These are phyloP conservation scores for Geodia barretti DNA, from an alignment of 37 sponge, comb jelly and placozoan species.

Conservation along the genomic window DNA sequence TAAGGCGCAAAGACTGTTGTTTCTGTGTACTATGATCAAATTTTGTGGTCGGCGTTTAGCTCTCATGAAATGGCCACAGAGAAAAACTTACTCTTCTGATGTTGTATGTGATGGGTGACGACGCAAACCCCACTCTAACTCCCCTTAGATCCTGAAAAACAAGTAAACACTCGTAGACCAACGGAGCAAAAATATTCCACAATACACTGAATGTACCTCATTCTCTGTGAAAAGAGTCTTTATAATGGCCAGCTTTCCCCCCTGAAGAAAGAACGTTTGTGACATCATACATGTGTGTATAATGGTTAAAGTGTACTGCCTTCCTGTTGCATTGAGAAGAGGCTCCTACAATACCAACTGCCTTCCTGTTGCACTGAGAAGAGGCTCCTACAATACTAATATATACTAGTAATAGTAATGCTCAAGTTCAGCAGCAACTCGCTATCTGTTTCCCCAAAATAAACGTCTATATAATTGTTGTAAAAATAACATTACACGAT, in stretches of 20 bases:
- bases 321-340: too few relatives aligned
- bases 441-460: too few relatives aligned
- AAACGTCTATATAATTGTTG: neutral
- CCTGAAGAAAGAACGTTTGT: too few relatives aligned
- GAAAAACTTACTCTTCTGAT: neutral
- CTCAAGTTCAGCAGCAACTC: too few relatives aligned
- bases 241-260: conserved; percentile 19
- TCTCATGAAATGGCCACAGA: neutral
- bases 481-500: neutral
- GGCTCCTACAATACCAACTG: too few relatives aligned
- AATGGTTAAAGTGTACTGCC: too few relatives aligned
- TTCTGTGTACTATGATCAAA: too few relatives aligned
- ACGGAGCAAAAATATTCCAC: neutral
- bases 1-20: too few relatives aligned
- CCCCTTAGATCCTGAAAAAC: neutral
- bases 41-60: neutral
- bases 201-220: neutral
- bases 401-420: too few relatives aligned
- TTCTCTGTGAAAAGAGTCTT: conserved; percentile 21
- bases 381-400: too few relatives aligned
- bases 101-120: neutral
- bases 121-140: neutral
- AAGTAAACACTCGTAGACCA: neutral
- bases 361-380: too few relatives aligned
- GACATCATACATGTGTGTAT: too few relatives aligned